phyloP scores from a whole-genome alignment of 1,140 invertebrate species.

The Rhizoglyphus robini region DNA sequence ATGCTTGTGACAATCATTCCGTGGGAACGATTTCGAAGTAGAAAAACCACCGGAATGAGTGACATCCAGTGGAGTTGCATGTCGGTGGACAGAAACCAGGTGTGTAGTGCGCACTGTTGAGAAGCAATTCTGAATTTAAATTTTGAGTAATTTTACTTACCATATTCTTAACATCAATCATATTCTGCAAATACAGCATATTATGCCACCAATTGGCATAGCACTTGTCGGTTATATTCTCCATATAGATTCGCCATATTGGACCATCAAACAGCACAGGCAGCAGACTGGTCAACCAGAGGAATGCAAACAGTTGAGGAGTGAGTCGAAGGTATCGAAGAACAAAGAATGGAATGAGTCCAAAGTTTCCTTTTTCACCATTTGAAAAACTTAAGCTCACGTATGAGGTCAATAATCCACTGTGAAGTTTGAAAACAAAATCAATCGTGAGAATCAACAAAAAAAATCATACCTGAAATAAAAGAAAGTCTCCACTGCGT shows the following conservation, averaged over 20 bases:
- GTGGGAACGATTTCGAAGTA: conserved; percentile 22
- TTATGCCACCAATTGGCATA: conserved; percentile 30
- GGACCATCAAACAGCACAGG: conserved; percentile 26
- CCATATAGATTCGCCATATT: conserved; percentile 23
- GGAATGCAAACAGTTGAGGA: conserved; percentile 26
- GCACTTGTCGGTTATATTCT: conserved; percentile 27
- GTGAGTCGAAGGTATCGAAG: conserved; percentile 28
- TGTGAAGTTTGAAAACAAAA: too few relatives aligned
- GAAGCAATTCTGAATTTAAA: background rate
- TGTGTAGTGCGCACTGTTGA: conserved; percentile 31
- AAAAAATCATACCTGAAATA: too few relatives aligned
- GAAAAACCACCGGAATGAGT: conserved; percentile 29
- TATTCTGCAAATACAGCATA: conserved; percentile 28
- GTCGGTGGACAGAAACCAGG: conserved; percentile 34
- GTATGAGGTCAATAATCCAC: conserved; percentile 25
- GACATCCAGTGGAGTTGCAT: conserved; percentile 32
- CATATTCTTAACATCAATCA: conserved; percentile 28
- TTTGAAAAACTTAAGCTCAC: conserved; percentile 21
- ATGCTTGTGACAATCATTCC: background rate
- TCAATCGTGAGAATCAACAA: too few relatives aligned
- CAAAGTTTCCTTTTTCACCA: conserved; percentile 22
- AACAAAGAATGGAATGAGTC: conserved; percentile 22
- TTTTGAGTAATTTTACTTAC: conserved; percentile 19
- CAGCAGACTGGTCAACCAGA: conserved; percentile 24
- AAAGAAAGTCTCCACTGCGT: conserved; percentile 20